A percentile compares a stretch with the other conserved stretches of the same genome.
Conservation (phyloP, 2,113 vertebrate species). For the Macroglossus sobrinus region DNA sequence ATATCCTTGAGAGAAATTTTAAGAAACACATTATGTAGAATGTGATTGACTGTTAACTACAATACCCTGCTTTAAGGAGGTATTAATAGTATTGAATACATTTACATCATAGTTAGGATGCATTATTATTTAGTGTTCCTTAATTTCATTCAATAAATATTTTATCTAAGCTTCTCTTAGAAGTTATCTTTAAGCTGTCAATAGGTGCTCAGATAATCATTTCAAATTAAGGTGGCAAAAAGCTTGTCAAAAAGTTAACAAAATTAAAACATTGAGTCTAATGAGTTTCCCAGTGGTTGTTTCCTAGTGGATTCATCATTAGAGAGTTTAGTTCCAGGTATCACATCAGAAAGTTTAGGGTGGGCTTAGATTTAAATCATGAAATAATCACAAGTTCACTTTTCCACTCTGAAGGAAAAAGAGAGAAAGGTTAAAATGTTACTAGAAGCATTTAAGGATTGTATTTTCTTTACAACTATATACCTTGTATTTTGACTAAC, state of each 20-base stretch:
- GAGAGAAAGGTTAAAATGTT: not conserved
- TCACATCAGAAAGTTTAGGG: not conserved
- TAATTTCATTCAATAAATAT: slow-evolving; percentile 13
- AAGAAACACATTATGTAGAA: slow-evolving; percentile 5
- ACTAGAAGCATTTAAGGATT: not conserved
- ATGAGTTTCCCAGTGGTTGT: not conserved
- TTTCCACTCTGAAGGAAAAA: not conserved
- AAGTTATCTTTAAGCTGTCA: not conserved
- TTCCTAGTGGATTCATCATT: slow-evolving; percentile 11
- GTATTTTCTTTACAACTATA: not conserved
- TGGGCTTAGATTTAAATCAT: not conserved
- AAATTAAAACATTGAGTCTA: not conserved
- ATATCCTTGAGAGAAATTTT: not conserved
- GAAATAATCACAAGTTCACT: not conserved
- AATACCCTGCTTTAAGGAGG: not conserved
- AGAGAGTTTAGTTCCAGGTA: not conserved
- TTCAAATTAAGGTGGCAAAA: slow-evolving; percentile 21
- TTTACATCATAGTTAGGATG: not conserved
- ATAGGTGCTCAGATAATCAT: not conserved
- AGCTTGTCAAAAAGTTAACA: slow-evolving; percentile 42
- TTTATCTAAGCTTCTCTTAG: not conserved
- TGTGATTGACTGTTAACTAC: not conserved
- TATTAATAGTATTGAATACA: not conserved
- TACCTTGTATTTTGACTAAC: not conserved
- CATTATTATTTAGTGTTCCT: not conserved